Conservation (phyloP, 2,113 vertebrate species). For the Phaethornis superciliosus region DNA sequence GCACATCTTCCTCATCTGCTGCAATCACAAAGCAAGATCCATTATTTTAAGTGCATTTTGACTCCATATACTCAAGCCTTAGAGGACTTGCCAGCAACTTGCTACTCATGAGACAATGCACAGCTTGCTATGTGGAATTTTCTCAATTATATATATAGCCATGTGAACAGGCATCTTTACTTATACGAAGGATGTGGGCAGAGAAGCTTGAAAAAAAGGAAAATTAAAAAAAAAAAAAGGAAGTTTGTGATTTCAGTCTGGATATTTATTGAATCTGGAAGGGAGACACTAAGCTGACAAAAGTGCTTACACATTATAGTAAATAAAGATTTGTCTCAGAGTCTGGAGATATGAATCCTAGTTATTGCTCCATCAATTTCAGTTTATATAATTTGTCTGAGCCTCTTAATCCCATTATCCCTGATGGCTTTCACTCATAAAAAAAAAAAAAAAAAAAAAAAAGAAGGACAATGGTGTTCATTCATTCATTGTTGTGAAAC, state of each 20-base stretch:
- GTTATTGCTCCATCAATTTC: background rate
- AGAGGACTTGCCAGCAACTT: background rate
- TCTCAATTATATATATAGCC: background rate
- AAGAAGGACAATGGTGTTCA: background rate
- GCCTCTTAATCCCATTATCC: background rate
- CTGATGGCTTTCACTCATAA: background rate
- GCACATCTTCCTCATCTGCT: background rate
- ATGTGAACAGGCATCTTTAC: background rate
- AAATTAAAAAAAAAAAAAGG: background rate
- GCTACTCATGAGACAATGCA: background rate
- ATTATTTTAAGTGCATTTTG: background rate
- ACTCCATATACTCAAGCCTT: background rate
- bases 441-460: background rate
- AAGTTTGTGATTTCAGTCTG: background rate
- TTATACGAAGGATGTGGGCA: background rate
- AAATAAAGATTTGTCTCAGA: background rate
- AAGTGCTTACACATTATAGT: background rate
- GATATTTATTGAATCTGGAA: background rate
- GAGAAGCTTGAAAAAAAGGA: background rate
- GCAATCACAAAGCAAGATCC: background rate
- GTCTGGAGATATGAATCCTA: background rate
- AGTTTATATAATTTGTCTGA: background rate
- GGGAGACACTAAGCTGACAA: background rate
- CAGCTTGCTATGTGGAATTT: background rate
- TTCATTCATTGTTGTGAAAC: background rate